A percentile compares a stretch with the other conserved stretches of the same genome.
These are phyloP conservation scores for Acrobasis suavella DNA, from an alignment of 2,888 invertebrate genomes.

Conservation along the genomic window DNA sequence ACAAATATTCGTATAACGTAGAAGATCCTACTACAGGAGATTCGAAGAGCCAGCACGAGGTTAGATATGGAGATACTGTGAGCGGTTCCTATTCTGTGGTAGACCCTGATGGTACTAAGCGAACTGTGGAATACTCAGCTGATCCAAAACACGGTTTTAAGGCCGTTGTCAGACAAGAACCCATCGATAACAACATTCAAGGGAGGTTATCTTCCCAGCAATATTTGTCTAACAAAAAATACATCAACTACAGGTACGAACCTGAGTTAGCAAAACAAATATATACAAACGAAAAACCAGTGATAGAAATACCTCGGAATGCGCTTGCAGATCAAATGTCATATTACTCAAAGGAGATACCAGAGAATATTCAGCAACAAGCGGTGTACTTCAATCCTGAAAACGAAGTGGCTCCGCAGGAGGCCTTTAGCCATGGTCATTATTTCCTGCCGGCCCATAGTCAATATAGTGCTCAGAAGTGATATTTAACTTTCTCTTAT, in stretches of 20 bases:
- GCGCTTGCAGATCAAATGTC: background rate
- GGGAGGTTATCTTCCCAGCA: background rate
- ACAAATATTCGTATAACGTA: slow-evolving; percentile 72
- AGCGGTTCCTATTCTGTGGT: slow-evolving; percentile 68
- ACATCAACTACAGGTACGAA: slow-evolving; percentile 27
- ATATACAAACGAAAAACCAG: slow-evolving; percentile 29
- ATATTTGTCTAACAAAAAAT: slow-evolving; percentile 10
- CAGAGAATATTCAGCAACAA: slow-evolving; percentile 28
- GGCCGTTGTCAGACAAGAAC: slow-evolving; percentile 75
- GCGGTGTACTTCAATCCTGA: slow-evolving; percentile 55
- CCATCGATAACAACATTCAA: slow-evolving; percentile 31
- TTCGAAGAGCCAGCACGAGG: slow-evolving; percentile 69
- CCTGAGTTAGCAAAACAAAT: slow-evolving; percentile 31
- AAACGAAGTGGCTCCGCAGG: slow-evolving; percentile 44
- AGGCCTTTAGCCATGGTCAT: slow-evolving; percentile 45
- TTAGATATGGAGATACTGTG: slow-evolving; percentile 64
- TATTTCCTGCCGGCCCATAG: slow-evolving; percentile 56
- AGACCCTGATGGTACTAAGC: slow-evolving; percentile 72
- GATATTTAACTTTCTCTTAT: background rate
- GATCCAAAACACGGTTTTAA: slow-evolving; percentile 79
- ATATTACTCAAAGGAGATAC: slow-evolving; percentile 8
- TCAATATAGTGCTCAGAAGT: slow-evolving; percentile 3
- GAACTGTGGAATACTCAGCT: slow-evolving; percentile 75
- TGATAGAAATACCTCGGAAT: slow-evolving; percentile 9
- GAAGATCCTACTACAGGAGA: slow-evolving; percentile 81